phyloP scores from a whole-genome alignment of 2,113 vertebrate genomes.

The Periophthalmus modestus region DNA sequence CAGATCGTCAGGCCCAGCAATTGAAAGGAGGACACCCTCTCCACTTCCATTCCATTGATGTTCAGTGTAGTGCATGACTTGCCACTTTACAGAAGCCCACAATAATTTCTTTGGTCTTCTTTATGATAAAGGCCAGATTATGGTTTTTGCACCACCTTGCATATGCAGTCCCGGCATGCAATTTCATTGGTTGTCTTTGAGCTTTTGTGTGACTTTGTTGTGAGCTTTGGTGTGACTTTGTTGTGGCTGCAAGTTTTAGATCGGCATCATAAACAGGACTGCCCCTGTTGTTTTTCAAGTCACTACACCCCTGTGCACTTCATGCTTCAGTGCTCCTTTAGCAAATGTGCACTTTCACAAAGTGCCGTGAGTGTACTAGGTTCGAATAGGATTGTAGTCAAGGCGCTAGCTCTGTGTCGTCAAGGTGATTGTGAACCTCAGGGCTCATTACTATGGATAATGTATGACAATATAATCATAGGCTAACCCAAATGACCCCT shows the following conservation, averaged over 20 bases:
- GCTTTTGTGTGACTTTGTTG: neutral
- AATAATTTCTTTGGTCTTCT: no score
- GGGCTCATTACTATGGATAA: constrained; percentile 1
- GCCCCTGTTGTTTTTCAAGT: constrained; percentile 8
- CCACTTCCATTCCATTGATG: no score
- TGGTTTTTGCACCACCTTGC: no score
- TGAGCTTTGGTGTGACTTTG: neutral
- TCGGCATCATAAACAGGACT: neutral
- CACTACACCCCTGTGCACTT: neutral
- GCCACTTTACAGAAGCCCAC: no score
- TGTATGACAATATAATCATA: neutral
- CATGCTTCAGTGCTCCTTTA: constrained; percentile 2
- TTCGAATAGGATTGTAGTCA: neutral
- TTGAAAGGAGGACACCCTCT: no score
- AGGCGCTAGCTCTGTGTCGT: neutral
- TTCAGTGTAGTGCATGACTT: no score
- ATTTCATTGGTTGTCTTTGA: neutral
- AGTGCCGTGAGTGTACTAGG: neutral
- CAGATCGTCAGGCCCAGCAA: no score
- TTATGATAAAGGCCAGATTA: no score
- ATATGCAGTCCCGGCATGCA: no score
- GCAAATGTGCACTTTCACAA: neutral
- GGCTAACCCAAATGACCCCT: neutral
- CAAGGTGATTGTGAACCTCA: neutral
- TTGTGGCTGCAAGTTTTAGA: neutral